Base-by-base conservation (phyloP, 1,140 invertebrate genomes). In the Conus ventricosus region DNA sequence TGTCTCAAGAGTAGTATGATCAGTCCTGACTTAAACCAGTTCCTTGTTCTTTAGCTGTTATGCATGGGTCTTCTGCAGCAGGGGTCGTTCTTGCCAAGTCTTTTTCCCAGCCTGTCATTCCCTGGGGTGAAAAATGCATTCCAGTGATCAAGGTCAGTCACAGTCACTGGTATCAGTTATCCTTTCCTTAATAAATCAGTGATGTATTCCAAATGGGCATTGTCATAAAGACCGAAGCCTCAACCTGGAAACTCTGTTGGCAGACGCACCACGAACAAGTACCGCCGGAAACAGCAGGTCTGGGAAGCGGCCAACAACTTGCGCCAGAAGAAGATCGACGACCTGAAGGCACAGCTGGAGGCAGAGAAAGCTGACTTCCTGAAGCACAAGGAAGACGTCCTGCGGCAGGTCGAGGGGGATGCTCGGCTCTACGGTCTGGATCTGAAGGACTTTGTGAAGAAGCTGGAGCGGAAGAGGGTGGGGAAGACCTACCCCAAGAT, bases 331-430 rank as follows among this genome's bases (percentile, higher is more conserved):
- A 97, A 97, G 90, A 91, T 98, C 5, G 93, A 96, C 13, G 96
- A 95, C 7, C 97, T 97, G 89, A 96, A 95, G 91, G 94, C 93
- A 83, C 92, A 96, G 90, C 92, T 98, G 55, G 96, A 97, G 93
- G 93, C 92, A 53, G 96, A 98, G 94, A 96, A 97, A 92, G 96
- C 96, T 63, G 93, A 95, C 8, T 98, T 97, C 92, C 95, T 97
- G 4, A 93, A 95, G 88, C 94, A 97, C 63, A 97, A 97, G 91
- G 93, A 93, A 0, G 92, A 96, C 87, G 96, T 96, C 57, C 94
- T 98, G 60, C 95, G 96, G 82, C 97, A 97, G 91, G 97, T 98
- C 25, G 96, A 96, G 80, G 95, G 96, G 89, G 97, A 97, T 93
- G 97, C 98, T 94, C 94, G 96, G 85, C 96, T 96, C 39, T 96